Evolutionary conservation across 64 coral and sea anemone genomes (phyloP).

Genomic region (Anthopleura sola): DNA sequence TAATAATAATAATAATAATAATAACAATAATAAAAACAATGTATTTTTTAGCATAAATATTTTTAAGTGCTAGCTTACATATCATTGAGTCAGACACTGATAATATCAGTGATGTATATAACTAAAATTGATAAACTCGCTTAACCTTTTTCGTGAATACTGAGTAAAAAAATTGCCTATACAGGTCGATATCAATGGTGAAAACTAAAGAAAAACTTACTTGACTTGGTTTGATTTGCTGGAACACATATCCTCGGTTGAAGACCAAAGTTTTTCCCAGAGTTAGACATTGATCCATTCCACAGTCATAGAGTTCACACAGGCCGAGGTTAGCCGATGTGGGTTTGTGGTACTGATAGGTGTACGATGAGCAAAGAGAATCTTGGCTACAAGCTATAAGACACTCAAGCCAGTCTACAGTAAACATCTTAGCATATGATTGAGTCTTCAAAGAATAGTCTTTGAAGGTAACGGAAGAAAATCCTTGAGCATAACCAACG

Average conservation of each 20-base stretch:
- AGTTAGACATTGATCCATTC: not conserved
- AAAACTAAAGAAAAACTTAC: not conserved
- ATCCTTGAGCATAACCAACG: not conserved
- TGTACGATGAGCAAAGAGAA: not conserved
- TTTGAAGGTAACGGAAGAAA: not conserved
- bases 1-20: too few relatives aligned
- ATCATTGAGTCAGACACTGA: too few relatives aligned
- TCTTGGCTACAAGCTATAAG: not conserved
- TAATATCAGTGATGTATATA: too few relatives aligned
- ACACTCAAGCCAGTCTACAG: not conserved
- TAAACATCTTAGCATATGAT: not conserved
- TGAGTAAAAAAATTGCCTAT: not conserved
- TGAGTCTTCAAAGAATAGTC: not conserved
- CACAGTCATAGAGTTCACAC: conserved; percentile 4
- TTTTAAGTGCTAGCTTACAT: too few relatives aligned
- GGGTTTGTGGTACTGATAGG: not conserved
- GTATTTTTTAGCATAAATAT: too few relatives aligned
- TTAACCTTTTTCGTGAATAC: not conserved
- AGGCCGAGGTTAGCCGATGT: not conserved
- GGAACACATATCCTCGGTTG: not conserved
- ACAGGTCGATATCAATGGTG: not conserved
- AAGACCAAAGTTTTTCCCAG: not conserved
- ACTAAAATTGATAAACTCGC: too few relatives aligned
- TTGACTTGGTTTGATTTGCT: not conserved
- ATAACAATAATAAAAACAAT: too few relatives aligned